phyloP scores from a whole-genome alignment of 2,113 vertebrate species.

The Festucalex cinctus region DNA sequence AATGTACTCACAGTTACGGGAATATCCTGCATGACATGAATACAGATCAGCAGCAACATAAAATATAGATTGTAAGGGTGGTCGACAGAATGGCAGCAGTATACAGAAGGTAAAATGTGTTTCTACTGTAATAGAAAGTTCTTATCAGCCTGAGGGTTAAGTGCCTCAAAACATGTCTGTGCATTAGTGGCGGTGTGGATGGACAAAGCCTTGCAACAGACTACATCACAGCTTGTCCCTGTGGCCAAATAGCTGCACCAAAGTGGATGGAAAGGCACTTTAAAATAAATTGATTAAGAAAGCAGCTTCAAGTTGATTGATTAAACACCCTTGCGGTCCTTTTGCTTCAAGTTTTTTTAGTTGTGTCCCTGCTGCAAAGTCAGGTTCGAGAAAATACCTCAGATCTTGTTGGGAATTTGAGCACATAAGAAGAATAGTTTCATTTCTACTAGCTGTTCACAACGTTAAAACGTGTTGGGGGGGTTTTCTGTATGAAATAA shows the following conservation, averaged over 20 bases:
- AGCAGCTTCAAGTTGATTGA: slow-evolving; percentile 58
- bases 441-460: neutral
- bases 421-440: neutral
- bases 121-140: slow-evolving; percentile 2
- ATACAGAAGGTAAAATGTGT: neutral
- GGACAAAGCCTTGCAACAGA: slow-evolving; percentile 14
- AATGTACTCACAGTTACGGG: neutral
- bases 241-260: slow-evolving; percentile 19
- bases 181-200: slow-evolving; percentile 9
- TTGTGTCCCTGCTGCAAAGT: slow-evolving; percentile 23
- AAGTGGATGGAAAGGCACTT: slow-evolving; percentile 41
- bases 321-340: slow-evolving; percentile 40
- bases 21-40: neutral
- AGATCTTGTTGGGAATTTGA: slow-evolving; percentile 14
- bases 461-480: no score
- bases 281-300: slow-evolving; percentile 59
- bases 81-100: neutral
- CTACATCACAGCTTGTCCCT: slow-evolving; percentile 29
- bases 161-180: neutral
- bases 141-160: slow-evolving; percentile 10
- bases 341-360: slow-evolving; percentile 11
- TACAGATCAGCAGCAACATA: neutral
- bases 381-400: slow-evolving; percentile 19
- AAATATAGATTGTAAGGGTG: neutral
- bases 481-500: neutral